A percentile compares a stretch with the other conserved stretches of the same genome.
These are phyloP conservation scores for Rhinichthys klamathensis DNA, from an alignment of 2,113 vertebrate species.

Conservation along the genomic window DNA sequence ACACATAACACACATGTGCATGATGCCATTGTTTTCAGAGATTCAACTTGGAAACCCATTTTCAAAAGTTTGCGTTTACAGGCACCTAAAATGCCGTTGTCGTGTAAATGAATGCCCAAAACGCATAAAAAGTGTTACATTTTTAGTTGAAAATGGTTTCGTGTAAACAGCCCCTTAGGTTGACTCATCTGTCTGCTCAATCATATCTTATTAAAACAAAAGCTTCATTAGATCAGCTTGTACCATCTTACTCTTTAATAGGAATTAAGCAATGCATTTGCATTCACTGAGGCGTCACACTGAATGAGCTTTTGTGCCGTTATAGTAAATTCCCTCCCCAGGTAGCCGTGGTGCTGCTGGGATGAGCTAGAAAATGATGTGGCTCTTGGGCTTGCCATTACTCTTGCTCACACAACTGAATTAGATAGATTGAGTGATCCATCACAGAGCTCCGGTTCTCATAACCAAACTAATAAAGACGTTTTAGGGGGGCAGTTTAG, in stretches of 20 bases:
- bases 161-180: no score
- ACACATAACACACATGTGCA: no score
- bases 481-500: constrained; percentile 55
- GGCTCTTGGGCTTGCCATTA: constrained; percentile 63
- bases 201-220: constrained; percentile 41
- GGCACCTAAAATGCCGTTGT: no score
- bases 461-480: constrained; percentile 65
- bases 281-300: neutral
- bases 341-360: constrained; percentile 60
- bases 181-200: constrained; percentile 2
- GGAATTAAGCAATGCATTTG: constrained; percentile 24
- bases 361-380: constrained; percentile 60
- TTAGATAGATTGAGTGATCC: constrained; percentile 71
- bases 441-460: constrained; percentile 65
- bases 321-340: constrained; percentile 55
- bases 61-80: no score
- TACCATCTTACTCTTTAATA: constrained; percentile 27
- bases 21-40: no score
- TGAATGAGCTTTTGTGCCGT: constrained; percentile 51
- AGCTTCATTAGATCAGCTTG: constrained; percentile 27
- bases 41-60: no score
- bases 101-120: no score
- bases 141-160: no score
- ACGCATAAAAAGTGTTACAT: no score
- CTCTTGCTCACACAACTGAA: constrained; percentile 70